Evolutionary conservation across 2,797 vertebrate genomes (phyloP).

Genomic region (Gadopsis marmoratus): DNA sequence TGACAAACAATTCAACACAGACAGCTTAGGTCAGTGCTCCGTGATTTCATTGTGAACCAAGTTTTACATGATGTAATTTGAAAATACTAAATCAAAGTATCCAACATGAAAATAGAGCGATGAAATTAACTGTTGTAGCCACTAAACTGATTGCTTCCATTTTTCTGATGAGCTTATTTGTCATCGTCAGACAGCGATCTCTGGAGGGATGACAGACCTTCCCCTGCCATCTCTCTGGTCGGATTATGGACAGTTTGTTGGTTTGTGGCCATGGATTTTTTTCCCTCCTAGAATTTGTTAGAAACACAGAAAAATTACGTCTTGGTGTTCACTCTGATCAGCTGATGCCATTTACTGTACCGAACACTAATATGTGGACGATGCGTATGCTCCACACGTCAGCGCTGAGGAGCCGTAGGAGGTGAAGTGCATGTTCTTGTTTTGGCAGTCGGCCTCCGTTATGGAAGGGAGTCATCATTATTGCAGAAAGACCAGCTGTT

Average conservation of each 20-base stretch:
- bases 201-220: slow-evolving; percentile 13
- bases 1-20: not conserved
- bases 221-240: slow-evolving; percentile 1
- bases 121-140: slow-evolving; percentile 21
- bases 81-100: slow-evolving; percentile 25
- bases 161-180: slow-evolving; percentile 41
- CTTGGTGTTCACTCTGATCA: slow-evolving; percentile 27
- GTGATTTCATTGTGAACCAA: slow-evolving; percentile 2
- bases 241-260: slow-evolving; percentile 22
- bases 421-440: slow-evolving; percentile 66
- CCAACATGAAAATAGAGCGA: slow-evolving; percentile 19
- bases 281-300: not conserved
- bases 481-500: slow-evolving; percentile 59
- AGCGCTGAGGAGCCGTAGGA: slow-evolving; percentile 52
- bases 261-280: slow-evolving; percentile 3
- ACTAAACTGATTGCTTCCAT: slow-evolving; percentile 45
- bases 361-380: slow-evolving; percentile 39
- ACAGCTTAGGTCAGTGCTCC: not conserved
- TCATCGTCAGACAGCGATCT: slow-evolving; percentile 24
- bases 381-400: slow-evolving; percentile 38
- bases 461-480: slow-evolving; percentile 68
- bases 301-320: slow-evolving; percentile 6
- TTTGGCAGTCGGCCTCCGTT: slow-evolving; percentile 66
- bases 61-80: slow-evolving; percentile 5
- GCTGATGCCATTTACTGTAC: slow-evolving; percentile 34